Evolutionary conservation across 2,888 invertebrate genomes (phyloP).

Genomic region (Drosophila mercatorum): DNA sequence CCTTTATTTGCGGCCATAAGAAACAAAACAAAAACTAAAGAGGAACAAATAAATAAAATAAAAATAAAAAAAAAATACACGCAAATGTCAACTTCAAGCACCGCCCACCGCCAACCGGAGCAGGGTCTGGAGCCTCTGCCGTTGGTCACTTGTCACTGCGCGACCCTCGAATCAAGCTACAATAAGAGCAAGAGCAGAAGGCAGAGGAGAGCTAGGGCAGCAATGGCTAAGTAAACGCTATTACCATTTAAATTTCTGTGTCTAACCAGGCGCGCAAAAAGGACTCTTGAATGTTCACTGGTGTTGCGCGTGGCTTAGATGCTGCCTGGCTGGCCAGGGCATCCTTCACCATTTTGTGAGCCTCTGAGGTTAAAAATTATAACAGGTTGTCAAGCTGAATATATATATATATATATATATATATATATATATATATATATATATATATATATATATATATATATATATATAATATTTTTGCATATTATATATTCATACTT

Average conservation of each 20-base stretch:
- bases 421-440: background rate
- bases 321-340: conserved; percentile 41
- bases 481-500: background rate
- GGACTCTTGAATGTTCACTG: conserved; percentile 54
- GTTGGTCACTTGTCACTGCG: conserved; percentile 44
- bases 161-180: conserved; percentile 47
- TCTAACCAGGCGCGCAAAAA: conserved; percentile 69
- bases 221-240: conserved; percentile 67
- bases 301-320: conserved; percentile 19
- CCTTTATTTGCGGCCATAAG: conserved; percentile 36
- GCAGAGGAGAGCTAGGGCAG: conserved; percentile 19
- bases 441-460: no score
- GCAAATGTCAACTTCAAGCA: conserved; percentile 35
- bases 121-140: conserved; percentile 4
- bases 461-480: background rate
- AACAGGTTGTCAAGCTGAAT: background rate
- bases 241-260: conserved; percentile 72
- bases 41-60: conserved; percentile 4
- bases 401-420: background rate
- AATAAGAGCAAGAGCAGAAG: conserved; percentile 23
- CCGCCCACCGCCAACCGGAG: conserved; percentile 29
- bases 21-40: background rate
- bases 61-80: conserved; percentile 1
- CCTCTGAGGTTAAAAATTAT: conserved; percentile 1
- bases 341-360: conserved; percentile 45